Conservation (phyloP, 1,140 invertebrate genomes). For the Megalopta genalis region DNA sequence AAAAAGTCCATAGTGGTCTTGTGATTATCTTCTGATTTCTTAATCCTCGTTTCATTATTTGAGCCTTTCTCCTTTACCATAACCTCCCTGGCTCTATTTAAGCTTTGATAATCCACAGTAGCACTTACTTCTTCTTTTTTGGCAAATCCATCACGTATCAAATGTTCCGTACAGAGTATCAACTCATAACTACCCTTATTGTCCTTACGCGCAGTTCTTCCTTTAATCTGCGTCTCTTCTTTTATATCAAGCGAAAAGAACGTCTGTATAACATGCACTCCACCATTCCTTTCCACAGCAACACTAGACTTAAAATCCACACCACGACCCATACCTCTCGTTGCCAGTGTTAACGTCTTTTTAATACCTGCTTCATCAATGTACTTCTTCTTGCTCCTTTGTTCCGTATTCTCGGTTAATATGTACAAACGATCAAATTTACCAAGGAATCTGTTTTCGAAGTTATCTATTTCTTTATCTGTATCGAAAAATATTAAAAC, state of each 20-base stretch:
- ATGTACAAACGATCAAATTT: constrained; percentile 15
- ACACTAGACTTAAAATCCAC: constrained; percentile 17
- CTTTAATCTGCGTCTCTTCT: constrained; percentile 19
- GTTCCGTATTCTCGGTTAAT: constrained; percentile 5
- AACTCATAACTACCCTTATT: constrained; percentile 24
- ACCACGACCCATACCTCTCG: constrained; percentile 23
- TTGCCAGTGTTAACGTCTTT: constrained; percentile 15
- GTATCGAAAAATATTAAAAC: constrained; percentile 18
- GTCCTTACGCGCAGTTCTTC: constrained; percentile 16
- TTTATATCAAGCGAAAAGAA: constrained; percentile 23
- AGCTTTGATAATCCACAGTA: constrained; percentile 4
- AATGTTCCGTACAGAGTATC: constrained; percentile 18
- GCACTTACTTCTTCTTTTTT: constrained; percentile 1
- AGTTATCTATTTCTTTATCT: constrained; percentile 10
- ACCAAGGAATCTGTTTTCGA: constrained; percentile 2
- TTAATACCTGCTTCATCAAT: constrained; percentile 20
- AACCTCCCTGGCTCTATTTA: neutral
- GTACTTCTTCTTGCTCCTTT: neutral
- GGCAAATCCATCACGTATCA: neutral
- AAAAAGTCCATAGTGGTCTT: too few species aligned
- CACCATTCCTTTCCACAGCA: constrained; percentile 15
- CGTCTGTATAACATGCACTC: constrained; percentile 20
- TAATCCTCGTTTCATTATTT: neutral
- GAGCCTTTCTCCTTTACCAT: neutral
- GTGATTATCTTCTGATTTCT: too few species aligned